These are phyloP conservation scores for Paedocypris micromegethes DNA, from an alignment of 2,797 vertebrate genomes.

Conservation along the genomic window DNA sequence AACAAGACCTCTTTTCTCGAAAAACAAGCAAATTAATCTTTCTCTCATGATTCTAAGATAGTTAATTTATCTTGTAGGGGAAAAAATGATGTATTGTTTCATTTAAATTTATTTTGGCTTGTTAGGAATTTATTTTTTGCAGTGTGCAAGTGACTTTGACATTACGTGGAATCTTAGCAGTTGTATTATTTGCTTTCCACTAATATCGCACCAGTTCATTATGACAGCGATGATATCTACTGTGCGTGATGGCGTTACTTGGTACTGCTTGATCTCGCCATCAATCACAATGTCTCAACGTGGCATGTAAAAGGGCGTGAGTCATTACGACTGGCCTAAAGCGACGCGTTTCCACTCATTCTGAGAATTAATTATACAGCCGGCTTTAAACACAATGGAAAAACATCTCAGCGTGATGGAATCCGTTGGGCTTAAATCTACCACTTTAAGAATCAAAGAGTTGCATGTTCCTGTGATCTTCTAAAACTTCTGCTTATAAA, in stretches of 20 bases:
- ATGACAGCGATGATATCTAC: conserved; percentile 37
- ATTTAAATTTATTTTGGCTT: too few relatives aligned
- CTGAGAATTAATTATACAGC: conserved; percentile 1
- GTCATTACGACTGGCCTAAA: conserved; percentile 11
- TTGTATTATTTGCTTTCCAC: conserved; percentile 53
- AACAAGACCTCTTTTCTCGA: too few relatives aligned
- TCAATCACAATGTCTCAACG: conserved; percentile 24
- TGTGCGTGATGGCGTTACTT: conserved; percentile 31
- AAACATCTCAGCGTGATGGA: not conserved
- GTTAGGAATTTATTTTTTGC: too few relatives aligned
- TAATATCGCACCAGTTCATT: conserved; percentile 50
- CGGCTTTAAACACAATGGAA: not conserved
- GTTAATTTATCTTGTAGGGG: too few relatives aligned
- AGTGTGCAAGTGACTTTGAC: too few relatives aligned
- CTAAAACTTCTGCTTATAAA: too few relatives aligned
- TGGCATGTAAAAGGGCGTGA: not conserved
- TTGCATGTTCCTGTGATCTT: too few relatives aligned
- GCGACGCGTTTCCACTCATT: not conserved
- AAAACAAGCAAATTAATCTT: too few relatives aligned
- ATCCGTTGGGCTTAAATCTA: not conserved
- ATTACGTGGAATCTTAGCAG: not conserved
- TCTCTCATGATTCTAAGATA: too few relatives aligned
- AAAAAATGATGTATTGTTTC: too few relatives aligned
- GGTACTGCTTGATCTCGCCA: conserved; percentile 16
- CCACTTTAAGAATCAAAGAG: not conserved